These are phyloP conservation scores for Oreonectes daqikongensis DNA, from an alignment of 2,797 vertebrate genomes.

Conservation along the genomic window DNA sequence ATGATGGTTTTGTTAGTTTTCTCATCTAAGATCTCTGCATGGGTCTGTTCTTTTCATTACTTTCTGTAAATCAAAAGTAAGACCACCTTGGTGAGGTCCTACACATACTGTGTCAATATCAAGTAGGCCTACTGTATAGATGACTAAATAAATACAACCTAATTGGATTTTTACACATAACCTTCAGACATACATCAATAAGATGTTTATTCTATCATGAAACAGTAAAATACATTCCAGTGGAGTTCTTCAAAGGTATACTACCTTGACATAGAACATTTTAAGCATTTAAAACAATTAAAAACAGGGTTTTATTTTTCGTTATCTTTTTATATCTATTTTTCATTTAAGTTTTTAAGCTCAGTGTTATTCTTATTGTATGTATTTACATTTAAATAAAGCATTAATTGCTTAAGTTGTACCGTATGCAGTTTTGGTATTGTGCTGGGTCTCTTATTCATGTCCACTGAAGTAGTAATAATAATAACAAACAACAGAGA, in stretches of 20 bases:
- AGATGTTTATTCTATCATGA: neutral
- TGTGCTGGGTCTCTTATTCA: neutral
- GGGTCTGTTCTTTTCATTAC: constrained; percentile 24
- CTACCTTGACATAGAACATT: too few relatives aligned
- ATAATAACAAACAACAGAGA: too few relatives aligned
- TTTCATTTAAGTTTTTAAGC: neutral
- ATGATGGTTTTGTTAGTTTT: constrained; percentile 18
- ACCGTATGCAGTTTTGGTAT: neutral
- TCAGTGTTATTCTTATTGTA: neutral
- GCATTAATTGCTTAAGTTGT: neutral
- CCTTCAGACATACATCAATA: too few relatives aligned
- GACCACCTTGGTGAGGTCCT: neutral
- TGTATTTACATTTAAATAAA: too few relatives aligned
- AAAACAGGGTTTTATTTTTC: too few relatives aligned
- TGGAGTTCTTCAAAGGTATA: too few relatives aligned
- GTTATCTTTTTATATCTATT: neutral
- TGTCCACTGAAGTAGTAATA: too few relatives aligned
- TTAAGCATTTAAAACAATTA: too few relatives aligned
- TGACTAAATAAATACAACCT: constrained; percentile 9
- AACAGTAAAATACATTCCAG: too few relatives aligned
- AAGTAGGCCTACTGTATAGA: neutral
- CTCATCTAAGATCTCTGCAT: constrained; percentile 25
- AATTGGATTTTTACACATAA: constrained; percentile 1
- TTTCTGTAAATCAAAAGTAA: constrained; percentile 15
- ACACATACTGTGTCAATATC: neutral